Conservation (phyloP, 2,888 invertebrate genomes). For the Hirtodrosophila confusa region DNA sequence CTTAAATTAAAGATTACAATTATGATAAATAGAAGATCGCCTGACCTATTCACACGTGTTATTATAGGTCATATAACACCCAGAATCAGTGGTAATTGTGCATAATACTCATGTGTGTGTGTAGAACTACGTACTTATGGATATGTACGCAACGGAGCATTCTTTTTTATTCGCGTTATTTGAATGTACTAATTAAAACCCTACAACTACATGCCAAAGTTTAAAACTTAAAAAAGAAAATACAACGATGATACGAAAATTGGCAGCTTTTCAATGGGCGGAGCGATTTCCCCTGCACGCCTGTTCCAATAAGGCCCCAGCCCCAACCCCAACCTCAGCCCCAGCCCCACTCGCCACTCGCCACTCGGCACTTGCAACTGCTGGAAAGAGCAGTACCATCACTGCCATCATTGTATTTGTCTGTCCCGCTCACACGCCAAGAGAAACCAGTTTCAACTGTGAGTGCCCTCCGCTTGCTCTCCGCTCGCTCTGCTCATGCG, state of each 20-base stretch:
- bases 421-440: slow-evolving; percentile 47
- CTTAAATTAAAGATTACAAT: too few relatives aligned
- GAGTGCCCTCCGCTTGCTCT: slow-evolving; percentile 14
- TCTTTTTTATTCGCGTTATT: slow-evolving; percentile 39
- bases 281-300: slow-evolving; percentile 62
- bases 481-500: slow-evolving; percentile 65
- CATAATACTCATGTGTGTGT: too few relatives aligned
- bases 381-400: slow-evolving; percentile 61
- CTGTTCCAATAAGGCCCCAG: slow-evolving; percentile 54
- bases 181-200: slow-evolving; percentile 69
- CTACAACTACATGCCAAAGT: slow-evolving; percentile 58
- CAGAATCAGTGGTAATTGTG: too few relatives aligned
- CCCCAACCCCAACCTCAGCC: slow-evolving; percentile 28
- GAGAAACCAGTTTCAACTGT: slow-evolving; percentile 64
- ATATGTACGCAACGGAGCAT: slow-evolving; percentile 1
- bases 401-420: slow-evolving; percentile 13
- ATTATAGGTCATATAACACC: too few relatives aligned
- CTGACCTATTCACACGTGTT: too few relatives aligned
- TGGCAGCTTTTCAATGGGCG: slow-evolving; percentile 63
- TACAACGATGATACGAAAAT: slow-evolving; percentile 44
- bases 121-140: slow-evolving; percentile 2
- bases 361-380: slow-evolving; percentile 33
- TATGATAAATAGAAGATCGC: too few relatives aligned
- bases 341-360: slow-evolving; percentile 23
- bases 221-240: slow-evolving; percentile 54